Conservation (phyloP, 2,888 invertebrate species). For the Apamea crenata region DNA sequence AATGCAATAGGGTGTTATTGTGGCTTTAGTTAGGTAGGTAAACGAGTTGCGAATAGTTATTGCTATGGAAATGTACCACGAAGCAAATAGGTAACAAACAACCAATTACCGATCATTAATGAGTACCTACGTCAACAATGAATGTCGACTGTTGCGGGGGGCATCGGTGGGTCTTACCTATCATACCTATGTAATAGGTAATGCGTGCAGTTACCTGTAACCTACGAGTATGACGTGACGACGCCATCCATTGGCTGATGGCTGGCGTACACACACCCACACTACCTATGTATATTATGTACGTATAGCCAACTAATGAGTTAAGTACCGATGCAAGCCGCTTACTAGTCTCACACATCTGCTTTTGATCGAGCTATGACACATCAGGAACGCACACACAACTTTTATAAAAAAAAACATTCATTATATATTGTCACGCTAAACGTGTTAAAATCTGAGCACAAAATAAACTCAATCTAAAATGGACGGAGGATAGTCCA, state of each 20-base stretch:
- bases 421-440: too few species aligned
- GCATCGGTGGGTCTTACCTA: too few species aligned
- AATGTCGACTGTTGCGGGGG: background rate
- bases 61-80: background rate
- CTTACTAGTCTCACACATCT: background rate
- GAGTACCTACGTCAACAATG: background rate
- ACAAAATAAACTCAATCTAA: background rate
- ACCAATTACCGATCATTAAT: background rate
- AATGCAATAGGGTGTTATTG: background rate
- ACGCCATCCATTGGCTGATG: background rate
- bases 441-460: background rate
- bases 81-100: background rate
- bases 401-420: too few species aligned
- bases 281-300: background rate
- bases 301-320: background rate
- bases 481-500: background rate
- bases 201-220: background rate
- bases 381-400: too few species aligned
- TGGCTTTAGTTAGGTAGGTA: slow-evolving; percentile 3
- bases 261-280: background rate
- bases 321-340: background rate
- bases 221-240: background rate
- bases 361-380: background rate
- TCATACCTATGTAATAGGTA: too few species aligned
- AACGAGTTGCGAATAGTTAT: background rate